phyloP scores from a whole-genome alignment of 2,888 invertebrate species.

The Andrena camellia region DNA sequence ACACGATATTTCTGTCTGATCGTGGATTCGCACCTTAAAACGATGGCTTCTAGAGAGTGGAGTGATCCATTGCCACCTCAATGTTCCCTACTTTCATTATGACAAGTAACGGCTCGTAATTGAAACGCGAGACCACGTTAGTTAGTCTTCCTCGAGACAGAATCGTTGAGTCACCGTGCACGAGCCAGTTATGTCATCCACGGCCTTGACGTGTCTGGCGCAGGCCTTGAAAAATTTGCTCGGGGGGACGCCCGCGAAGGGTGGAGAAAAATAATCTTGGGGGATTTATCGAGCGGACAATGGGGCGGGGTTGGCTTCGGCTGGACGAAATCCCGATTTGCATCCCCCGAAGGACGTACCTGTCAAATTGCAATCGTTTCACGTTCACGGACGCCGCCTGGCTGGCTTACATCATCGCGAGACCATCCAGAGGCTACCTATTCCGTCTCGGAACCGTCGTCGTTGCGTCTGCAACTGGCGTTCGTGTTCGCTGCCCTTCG shows the following conservation, averaged over 20 bases:
- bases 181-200: background rate
- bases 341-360: constrained; percentile 43
- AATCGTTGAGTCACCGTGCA: background rate
- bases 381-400: constrained; percentile 7
- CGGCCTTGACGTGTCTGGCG: background rate
- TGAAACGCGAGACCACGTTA: background rate
- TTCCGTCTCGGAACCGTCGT: no score
- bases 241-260: background rate
- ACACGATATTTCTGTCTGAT: no score
- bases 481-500: background rate
- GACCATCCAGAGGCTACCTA: background rate
- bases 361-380: constrained; percentile 33
- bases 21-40: no score
- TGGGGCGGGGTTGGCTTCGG: constrained; percentile 3
- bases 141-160: background rate
- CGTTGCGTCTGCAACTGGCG: background rate
- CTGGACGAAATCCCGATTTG: constrained; percentile 39
- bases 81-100: background rate
- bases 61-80: no score
- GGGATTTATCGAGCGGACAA: constrained; percentile 27
- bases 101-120: background rate
- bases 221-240: constrained; percentile 14
- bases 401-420: background rate
- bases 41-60: no score
- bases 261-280: constrained; percentile 30